A percentile compares a stretch with the other conserved stretches of the same genome.
Evolutionary conservation across 2,888 invertebrate genomes (phyloP).

Genomic region (Pollenia labialis): DNA sequence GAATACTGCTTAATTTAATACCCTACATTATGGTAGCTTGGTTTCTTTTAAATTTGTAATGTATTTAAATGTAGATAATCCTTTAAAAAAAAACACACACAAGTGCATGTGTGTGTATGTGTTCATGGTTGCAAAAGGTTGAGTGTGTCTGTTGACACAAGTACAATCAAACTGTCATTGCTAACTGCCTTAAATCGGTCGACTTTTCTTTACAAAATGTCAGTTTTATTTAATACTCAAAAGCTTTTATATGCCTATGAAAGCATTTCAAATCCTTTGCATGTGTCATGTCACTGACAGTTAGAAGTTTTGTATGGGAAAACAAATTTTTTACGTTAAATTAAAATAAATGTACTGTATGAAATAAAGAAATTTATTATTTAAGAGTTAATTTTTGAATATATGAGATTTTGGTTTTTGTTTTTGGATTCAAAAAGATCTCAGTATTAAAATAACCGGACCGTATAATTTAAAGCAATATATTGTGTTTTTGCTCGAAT

Average conservation of each 20-base stretch:
- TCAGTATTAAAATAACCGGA: no score
- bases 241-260: constrained; percentile 21
- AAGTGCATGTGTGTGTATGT: background rate
- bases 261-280: constrained; percentile 10
- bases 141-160: constrained; percentile 17
- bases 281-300: constrained; percentile 35
- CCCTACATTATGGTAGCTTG: constrained; percentile 48
- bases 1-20: constrained; percentile 15
- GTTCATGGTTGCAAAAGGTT: background rate
- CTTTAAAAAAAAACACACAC: constrained; percentile 54
- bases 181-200: background rate
- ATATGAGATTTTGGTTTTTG: no score
- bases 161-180: constrained; percentile 25
- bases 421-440: no score
- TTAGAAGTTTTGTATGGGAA: background rate
- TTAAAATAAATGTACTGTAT: background rate
- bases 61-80: constrained; percentile 66
- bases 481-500: no score
- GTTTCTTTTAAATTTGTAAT: constrained; percentile 60
- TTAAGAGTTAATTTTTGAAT: no score
- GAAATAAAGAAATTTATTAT: no score
- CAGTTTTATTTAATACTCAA: background rate
- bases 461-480: no score
- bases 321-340: background rate
- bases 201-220: background rate